phyloP scores from a whole-genome alignment of 2,113 vertebrate species.

The Candoia aspera region DNA sequence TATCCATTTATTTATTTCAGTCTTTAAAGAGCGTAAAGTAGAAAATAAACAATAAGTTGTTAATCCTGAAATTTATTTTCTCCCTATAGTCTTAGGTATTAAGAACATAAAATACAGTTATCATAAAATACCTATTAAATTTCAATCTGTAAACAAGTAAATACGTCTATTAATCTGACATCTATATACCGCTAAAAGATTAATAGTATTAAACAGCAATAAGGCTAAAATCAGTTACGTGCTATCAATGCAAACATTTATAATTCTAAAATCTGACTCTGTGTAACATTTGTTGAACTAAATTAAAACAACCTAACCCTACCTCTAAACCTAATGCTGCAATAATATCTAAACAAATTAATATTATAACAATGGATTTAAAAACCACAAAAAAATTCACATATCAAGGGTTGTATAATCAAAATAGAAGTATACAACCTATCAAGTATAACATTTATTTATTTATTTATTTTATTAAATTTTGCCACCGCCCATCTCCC shows the following conservation, averaged over 20 bases:
- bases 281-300: background rate
- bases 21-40: background rate
- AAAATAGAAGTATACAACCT: background rate
- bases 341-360: background rate
- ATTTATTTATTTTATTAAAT: too few species aligned
- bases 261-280: background rate
- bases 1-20: background rate
- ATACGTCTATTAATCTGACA: background rate
- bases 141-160: background rate
- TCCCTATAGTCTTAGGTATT: too few species aligned
- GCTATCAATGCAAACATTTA: background rate
- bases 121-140: background rate
- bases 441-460: background rate
- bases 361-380: background rate
- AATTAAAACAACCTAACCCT: background rate
- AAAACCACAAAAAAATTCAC: background rate
- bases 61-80: background rate
- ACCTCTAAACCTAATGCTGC: background rate
- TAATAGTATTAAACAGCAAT: background rate
- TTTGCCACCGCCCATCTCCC: too few species aligned
- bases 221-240: background rate
- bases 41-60: background rate
- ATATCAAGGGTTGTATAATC: background rate
- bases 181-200: background rate
- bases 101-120: background rate